A percentile compares a stretch with the other conserved stretches of the same genome.
Conservation (phyloP, 2,888 invertebrate genomes). For the Drosophila melanocephala region DNA sequence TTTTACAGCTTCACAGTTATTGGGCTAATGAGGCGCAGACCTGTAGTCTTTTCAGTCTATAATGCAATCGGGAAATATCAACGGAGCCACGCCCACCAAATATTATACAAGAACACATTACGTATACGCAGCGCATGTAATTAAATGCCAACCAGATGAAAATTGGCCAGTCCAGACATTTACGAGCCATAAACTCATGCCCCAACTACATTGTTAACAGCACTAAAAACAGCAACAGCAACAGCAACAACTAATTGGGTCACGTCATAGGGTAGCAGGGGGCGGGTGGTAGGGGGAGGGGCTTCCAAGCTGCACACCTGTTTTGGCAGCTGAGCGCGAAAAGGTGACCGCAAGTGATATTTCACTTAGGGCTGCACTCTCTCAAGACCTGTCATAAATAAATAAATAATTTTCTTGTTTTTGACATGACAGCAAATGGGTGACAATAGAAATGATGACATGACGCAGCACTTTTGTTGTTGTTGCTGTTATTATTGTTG, state of each 20-base stretch:
- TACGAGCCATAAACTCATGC: slow-evolving; percentile 75
- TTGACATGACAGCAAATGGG: slow-evolving; percentile 71
- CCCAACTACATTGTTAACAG: slow-evolving; percentile 62
- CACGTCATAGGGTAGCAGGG: slow-evolving; percentile 33
- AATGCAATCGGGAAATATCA: slow-evolving; percentile 9
- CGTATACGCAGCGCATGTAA: slow-evolving; percentile 69
- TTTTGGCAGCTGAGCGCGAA: slow-evolving; percentile 63
- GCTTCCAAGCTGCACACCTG: slow-evolving; percentile 60
- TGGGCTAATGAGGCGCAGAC: slow-evolving; percentile 65
- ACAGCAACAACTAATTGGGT: slow-evolving; percentile 73
- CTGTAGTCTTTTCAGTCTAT: slow-evolving; percentile 10
- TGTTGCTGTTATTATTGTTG: neutral
- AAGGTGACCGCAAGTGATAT: slow-evolving; percentile 66
- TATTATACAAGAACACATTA: slow-evolving; percentile 36
- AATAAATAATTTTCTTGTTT: slow-evolving; percentile 68
- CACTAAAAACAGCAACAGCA: slow-evolving; percentile 36
- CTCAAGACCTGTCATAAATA: slow-evolving; percentile 71
- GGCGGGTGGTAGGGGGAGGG: slow-evolving; percentile 6
- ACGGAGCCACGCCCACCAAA: slow-evolving; percentile 38
- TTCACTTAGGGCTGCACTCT: slow-evolving; percentile 67
- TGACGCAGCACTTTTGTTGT: slow-evolving; percentile 44
- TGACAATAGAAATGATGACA: slow-evolving; percentile 82
- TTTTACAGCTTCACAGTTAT: slow-evolving; percentile 78
- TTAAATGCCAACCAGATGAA: slow-evolving; percentile 63
- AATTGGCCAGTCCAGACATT: slow-evolving; percentile 63